Conservation (phyloP, 2,888 invertebrate species). For the Junonia oenone region DNA sequence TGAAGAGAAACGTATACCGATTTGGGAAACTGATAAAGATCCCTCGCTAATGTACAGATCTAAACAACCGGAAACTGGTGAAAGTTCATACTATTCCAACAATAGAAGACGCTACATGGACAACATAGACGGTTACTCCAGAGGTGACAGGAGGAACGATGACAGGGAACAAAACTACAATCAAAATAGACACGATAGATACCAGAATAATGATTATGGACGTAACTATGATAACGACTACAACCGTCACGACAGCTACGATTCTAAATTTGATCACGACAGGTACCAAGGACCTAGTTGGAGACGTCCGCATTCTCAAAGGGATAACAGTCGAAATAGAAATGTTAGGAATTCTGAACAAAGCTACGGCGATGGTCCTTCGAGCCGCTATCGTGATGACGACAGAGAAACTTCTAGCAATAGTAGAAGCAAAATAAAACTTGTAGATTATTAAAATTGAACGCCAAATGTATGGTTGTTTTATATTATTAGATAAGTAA, state of each 20-base stretch:
- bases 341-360: slow-evolving; percentile 33
- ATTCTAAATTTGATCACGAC: slow-evolving; percentile 41
- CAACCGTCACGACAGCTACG: slow-evolving; percentile 28
- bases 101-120: slow-evolving; percentile 15
- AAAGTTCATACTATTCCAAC: slow-evolving; percentile 33
- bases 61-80: slow-evolving; percentile 36
- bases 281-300: slow-evolving; percentile 25
- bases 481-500: slow-evolving; percentile 25
- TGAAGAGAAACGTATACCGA: slow-evolving; percentile 44
- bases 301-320: slow-evolving; percentile 43
- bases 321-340: slow-evolving; percentile 47
- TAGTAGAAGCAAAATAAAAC: slow-evolving; percentile 54
- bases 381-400: slow-evolving; percentile 28
- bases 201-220: slow-evolving; percentile 33
- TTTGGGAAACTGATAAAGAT: slow-evolving; percentile 49
- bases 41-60: slow-evolving; percentile 25
- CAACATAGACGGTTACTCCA: slow-evolving; percentile 1
- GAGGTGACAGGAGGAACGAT: slow-evolving; percentile 32
- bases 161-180: slow-evolving; percentile 37
- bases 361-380: slow-evolving; percentile 30
- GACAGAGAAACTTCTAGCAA: slow-evolving; percentile 30
- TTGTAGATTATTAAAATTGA: slow-evolving; percentile 57
- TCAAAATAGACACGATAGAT: slow-evolving; percentile 41
- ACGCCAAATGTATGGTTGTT: slow-evolving; percentile 13
- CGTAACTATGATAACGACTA: slow-evolving; percentile 22